Evolutionary conservation across 1,140 invertebrate species (phyloP).

Genomic region (Lamellibrachia luymesi): DNA sequence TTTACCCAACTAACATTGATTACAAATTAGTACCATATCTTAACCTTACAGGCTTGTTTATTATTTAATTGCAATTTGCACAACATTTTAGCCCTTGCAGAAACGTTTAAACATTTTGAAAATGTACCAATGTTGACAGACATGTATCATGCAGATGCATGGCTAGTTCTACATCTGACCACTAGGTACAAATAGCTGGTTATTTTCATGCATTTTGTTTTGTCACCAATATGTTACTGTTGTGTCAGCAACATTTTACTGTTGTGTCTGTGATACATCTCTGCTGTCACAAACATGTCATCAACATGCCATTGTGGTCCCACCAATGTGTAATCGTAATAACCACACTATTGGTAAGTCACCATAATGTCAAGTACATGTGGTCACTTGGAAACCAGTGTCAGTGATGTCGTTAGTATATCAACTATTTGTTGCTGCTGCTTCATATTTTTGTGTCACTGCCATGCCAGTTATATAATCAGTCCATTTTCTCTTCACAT

Average conservation of each 20-base stretch:
- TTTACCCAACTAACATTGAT: background rate
- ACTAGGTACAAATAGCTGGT: background rate
- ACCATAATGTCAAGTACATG: too few species aligned
- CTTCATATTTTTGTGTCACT: background rate
- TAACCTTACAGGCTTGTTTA: too few species aligned
- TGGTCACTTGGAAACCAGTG: too few species aligned
- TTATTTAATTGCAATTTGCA: background rate
- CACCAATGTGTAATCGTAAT: background rate
- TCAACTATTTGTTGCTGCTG: too few species aligned
- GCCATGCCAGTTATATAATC: background rate
- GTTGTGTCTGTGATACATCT: background rate
- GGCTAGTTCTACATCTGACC: background rate
- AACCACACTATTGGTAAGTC: too few species aligned
- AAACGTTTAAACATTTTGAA: background rate
- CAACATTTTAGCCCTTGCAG: background rate
- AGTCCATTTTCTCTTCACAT: too few species aligned
- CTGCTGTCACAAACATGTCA: background rate
- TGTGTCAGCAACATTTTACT: background rate
- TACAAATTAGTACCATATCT: too few species aligned
- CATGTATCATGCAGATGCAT: background rate
- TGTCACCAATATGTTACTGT: background rate
- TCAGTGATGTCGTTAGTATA: too few species aligned
- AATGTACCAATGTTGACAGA: background rate
- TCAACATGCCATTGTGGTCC: background rate
- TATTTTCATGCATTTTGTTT: background rate